Conservation (phyloP, 2,797 vertebrate species). For the Tragelaphus eurycerus region DNA sequence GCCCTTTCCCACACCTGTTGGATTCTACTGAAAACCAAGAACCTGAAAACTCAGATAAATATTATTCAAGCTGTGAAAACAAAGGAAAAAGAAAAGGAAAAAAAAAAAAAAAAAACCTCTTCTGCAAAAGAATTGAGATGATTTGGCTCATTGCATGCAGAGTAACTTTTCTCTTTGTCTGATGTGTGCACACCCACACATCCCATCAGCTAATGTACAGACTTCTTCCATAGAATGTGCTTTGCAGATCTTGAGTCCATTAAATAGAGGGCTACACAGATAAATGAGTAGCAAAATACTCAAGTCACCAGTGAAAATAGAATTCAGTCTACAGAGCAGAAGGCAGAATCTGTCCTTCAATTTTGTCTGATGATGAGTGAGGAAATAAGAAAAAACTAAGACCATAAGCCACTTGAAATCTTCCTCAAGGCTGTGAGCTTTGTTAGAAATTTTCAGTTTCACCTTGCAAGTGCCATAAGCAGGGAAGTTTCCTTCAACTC, state of each 20-base stretch:
- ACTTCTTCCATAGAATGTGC: neutral
- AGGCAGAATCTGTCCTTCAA: conserved; percentile 57
- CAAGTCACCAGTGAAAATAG: neutral
- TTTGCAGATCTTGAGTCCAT: conserved; percentile 22
- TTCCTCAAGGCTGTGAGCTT: conserved; percentile 54
- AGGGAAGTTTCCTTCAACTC: conserved; percentile 13
- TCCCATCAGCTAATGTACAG: neutral
- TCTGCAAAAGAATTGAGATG: conserved; percentile 40
- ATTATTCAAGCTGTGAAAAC: conserved; percentile 27
- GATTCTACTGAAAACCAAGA: neutral
- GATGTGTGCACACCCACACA: conserved; percentile 21
- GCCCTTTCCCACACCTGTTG: conserved; percentile 3
- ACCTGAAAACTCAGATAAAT: conserved; percentile 42
- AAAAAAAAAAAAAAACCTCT: neutral
- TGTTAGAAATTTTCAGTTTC: conserved; percentile 58
- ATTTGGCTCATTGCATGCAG: conserved; percentile 25
- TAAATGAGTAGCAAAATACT: neutral
- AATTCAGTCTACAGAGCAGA: conserved; percentile 11
- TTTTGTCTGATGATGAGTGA: neutral
- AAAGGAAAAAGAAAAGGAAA: neutral
- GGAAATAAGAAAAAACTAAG: conserved; percentile 41
- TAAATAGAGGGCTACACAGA: neutral
- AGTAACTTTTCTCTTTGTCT: conserved; percentile 51
- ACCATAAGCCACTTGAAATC: conserved; percentile 51
- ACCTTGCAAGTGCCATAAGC: neutral